Evolutionary conservation across 2,797 vertebrate species (phyloP), one percentile per base, ranked within the genome.

Genomic region (Alosa sapidissima): DNA sequence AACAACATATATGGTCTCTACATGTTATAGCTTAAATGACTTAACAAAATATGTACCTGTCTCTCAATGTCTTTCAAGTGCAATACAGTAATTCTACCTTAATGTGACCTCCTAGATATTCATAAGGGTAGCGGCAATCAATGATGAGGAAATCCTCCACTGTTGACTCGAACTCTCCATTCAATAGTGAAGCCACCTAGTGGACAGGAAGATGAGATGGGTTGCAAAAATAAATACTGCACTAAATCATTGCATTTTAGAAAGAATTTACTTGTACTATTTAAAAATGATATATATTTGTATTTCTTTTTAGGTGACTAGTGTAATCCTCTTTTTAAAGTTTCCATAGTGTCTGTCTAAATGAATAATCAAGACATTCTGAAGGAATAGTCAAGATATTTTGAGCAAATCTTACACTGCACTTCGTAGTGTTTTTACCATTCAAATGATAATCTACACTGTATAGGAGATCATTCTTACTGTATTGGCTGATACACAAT

Each of bases 51-150:
- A 58, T 45, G 41, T 75, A 33, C 11, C 68, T 41, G n/a, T 8
- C 9, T 41, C 41, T 41, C 41, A 41, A 5, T 75, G 36, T 75
- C 1, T 75, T 41, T 72, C 24, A 6, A 13, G 33, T 45, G 19
- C 16, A 8, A 47, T 7, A 45, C 3, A 11, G 5, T 1, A 81
- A 65, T 33, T 19, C 62, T 83, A 92, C 92, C 91, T 87, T 89
- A 36, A 93, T 92, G 78, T 93, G 91, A 5, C 92, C 92, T n/a
- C 92, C 92, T 9, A 88, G 81, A 81, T 90, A 92, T 83, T 93
- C 92, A 3, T 93, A 93, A 0, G 92, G 91, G 81, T 92, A 93
- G 8, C 91, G 90, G 49, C 92, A 93, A 86, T 93, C 92, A 14
- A 93, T 60, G 45, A 93, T 85, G 52, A 91, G 87, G 81, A 88